Conservation (phyloP, 2,113 vertebrate genomes). For the Felis catus region F.catus_Fca126_mat1.0 CM031421.1:104313001-104313500, state of each 20-base stretch:
- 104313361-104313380: background rate
- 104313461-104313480: background rate
- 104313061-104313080: background rate
- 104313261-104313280: background rate
- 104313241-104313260: background rate
- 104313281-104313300: background rate
- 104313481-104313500: background rate
- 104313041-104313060: no score
- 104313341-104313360: background rate
- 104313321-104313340: background rate
- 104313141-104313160: background rate
- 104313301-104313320: background rate
- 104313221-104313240: background rate
- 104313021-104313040: no score
- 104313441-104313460: background rate
- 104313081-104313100: background rate
- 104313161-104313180: background rate
- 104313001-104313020: no score
- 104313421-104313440: background rate
- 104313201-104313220: background rate
- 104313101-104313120: background rate
- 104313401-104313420: no score
- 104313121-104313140: background rate
- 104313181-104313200: background rate
- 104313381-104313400: background rate